phyloP scores from a whole-genome alignment of 2,113 vertebrate genomes.

The Spheniscus mendiculus region DNA sequence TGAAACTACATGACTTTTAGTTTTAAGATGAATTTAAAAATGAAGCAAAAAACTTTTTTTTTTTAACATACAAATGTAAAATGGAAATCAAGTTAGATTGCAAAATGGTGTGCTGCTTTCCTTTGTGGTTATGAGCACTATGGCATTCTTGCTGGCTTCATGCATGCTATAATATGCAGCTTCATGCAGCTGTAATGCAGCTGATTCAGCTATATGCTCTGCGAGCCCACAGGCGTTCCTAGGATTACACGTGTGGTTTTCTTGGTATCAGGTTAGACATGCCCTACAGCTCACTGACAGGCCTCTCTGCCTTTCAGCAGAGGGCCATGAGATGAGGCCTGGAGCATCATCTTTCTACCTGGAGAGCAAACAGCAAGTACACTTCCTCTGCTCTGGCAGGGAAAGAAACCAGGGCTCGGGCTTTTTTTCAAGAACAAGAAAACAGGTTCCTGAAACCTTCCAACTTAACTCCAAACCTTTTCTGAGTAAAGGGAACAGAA shows the following conservation, averaged over 20 bases:
- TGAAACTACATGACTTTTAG: not conserved
- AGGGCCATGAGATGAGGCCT: not conserved
- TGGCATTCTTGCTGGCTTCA: not conserved
- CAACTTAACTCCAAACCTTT: not conserved
- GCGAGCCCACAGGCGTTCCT: not conserved
- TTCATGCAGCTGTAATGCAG: not conserved
- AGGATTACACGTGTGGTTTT: not conserved
- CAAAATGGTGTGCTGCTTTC: not conserved
- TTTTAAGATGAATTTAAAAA: not conserved
- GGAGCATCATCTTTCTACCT: not conserved
- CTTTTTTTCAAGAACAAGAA: not conserved
- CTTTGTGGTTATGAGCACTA: not conserved
- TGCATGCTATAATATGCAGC: fast-evolving
- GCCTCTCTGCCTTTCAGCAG: not conserved
- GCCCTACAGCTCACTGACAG: not conserved
- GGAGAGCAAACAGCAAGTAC: not conserved
- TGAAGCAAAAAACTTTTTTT: not conserved
- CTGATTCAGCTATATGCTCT: not conserved
- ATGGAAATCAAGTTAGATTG: not conserved
- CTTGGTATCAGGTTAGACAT: not conserved
- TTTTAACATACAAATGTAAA: not conserved
- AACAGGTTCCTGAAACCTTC: not conserved
- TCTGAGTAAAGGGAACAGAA: not conserved
- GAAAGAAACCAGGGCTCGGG: not conserved
- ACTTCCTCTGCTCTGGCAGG: not conserved